Evolutionary conservation across 2,888 invertebrate genomes (phyloP).

Genomic region (Eupithecia subfuscata): DNA sequence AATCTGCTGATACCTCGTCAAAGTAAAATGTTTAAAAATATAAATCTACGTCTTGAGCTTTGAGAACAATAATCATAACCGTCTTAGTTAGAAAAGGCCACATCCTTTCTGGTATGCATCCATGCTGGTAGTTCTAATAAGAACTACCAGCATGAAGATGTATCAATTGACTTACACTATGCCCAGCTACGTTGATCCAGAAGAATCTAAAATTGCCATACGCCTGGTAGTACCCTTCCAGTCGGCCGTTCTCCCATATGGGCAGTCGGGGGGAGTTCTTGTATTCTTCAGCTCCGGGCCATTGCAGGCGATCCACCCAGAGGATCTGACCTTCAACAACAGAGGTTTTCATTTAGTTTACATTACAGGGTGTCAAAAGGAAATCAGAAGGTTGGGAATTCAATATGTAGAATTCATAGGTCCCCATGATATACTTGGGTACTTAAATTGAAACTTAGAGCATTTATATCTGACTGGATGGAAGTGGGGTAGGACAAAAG

Average conservation of each 20-base stretch:
- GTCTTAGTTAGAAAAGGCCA: no score
- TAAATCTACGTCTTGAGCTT: no score
- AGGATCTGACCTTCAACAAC: constrained; percentile 83
- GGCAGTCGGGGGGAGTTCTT: constrained; percentile 78
- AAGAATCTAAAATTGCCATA: constrained; percentile 88
- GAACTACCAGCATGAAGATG: background rate
- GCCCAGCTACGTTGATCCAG: constrained; percentile 91
- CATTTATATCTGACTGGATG: background rate
- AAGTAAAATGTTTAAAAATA: no score
- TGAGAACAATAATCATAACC: no score
- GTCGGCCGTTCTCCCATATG: constrained; percentile 84
- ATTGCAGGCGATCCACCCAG: constrained; percentile 90
- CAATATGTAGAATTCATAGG: background rate
- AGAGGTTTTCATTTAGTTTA: background rate
- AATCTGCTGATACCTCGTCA: no score
- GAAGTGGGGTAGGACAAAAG: background rate
- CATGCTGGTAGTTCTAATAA: no score
- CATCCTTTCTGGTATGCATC: no score
- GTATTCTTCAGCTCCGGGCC: constrained; percentile 86
- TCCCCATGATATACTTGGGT: no score
- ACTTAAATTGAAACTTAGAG: background rate
- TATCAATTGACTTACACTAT: constrained; percentile 86
- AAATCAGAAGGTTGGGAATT: background rate
- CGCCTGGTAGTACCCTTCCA: constrained; percentile 89
- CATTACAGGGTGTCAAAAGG: background rate